Evolutionary conservation across 2,113 vertebrate species (phyloP).

Genomic region (Pantherophis guttatus): DNA sequence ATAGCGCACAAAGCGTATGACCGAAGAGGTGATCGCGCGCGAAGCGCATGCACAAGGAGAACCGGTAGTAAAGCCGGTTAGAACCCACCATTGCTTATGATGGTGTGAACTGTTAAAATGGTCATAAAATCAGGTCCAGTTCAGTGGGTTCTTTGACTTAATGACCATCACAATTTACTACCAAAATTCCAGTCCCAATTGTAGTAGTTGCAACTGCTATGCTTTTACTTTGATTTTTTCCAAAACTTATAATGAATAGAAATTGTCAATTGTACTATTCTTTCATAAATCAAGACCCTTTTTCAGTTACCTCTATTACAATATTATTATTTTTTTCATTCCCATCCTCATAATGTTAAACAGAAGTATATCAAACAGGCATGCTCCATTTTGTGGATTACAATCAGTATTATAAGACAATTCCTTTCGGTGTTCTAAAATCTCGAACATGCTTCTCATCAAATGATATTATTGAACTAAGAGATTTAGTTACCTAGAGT

Average conservation of each 20-base stretch:
- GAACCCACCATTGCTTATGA: too few species aligned
- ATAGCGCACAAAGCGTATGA: too few species aligned
- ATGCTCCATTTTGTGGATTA: background rate
- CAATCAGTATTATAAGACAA: conserved; percentile 3
- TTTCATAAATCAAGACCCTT: background rate
- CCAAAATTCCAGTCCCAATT: too few species aligned
- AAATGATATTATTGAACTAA: background rate
- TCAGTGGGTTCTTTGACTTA: too few species aligned
- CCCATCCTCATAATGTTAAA: background rate
- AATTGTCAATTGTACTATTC: conserved; percentile 10
- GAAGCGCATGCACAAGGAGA: too few species aligned
- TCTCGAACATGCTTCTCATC: background rate
- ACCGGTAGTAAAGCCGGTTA: too few species aligned
- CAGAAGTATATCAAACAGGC: conserved; percentile 16
- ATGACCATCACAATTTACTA: too few species aligned
- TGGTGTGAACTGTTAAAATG: too few species aligned
- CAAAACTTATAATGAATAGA: background rate
- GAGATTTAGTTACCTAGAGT: background rate
- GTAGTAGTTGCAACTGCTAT: background rate
- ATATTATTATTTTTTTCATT: background rate
- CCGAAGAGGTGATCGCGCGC: too few species aligned
- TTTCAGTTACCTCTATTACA: background rate
- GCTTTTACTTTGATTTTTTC: conserved; percentile 7
- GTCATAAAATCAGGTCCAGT: too few species aligned
- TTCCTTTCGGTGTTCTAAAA: background rate